Evolutionary conservation across 2,113 vertebrate genomes (phyloP).

Genomic region (Neodontobutis hainanensis): DNA sequence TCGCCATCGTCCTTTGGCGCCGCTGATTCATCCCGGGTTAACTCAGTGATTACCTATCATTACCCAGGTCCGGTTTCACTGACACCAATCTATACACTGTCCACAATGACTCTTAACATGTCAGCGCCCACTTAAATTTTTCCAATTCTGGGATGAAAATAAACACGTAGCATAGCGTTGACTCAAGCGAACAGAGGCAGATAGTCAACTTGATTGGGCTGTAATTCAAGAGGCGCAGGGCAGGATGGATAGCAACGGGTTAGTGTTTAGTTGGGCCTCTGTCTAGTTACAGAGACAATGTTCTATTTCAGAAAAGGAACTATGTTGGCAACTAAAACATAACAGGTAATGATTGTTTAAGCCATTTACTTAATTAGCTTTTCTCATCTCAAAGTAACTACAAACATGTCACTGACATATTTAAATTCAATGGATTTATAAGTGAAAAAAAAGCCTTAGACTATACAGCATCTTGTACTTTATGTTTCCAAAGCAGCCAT

Average conservation of each 20-base stretch:
- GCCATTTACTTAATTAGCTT: too few species aligned
- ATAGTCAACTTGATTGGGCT: conserved; percentile 34
- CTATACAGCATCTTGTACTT: too few species aligned
- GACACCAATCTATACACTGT: conserved; percentile 40
- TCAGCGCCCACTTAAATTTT: conserved; percentile 37
- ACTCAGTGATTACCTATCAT: conserved; percentile 64
- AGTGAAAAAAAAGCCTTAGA: too few species aligned
- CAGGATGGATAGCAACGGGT: conserved; percentile 9
- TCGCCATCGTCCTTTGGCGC: conserved; percentile 35
- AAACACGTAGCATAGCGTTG: conserved; percentile 20
- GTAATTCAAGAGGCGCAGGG: conserved; percentile 17
- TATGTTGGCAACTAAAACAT: not conserved
- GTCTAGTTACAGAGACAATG: conserved; percentile 11
- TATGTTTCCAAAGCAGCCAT: too few species aligned
- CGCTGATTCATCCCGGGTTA: conserved; percentile 60
- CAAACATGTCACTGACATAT: too few species aligned
- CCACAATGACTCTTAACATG: conserved; percentile 42
- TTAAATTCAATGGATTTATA: too few species aligned
- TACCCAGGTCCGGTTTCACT: conserved; percentile 57
- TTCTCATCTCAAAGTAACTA: too few species aligned
- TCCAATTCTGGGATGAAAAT: conserved; percentile 42
- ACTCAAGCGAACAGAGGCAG: conserved; percentile 11
- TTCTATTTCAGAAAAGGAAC: not conserved
- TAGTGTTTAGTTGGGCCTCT: conserved; percentile 18
- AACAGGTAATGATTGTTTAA: too few species aligned